phyloP scores from a whole-genome alignment of 2,113 vertebrate genomes.

The Hemiprocne comata region DNA sequence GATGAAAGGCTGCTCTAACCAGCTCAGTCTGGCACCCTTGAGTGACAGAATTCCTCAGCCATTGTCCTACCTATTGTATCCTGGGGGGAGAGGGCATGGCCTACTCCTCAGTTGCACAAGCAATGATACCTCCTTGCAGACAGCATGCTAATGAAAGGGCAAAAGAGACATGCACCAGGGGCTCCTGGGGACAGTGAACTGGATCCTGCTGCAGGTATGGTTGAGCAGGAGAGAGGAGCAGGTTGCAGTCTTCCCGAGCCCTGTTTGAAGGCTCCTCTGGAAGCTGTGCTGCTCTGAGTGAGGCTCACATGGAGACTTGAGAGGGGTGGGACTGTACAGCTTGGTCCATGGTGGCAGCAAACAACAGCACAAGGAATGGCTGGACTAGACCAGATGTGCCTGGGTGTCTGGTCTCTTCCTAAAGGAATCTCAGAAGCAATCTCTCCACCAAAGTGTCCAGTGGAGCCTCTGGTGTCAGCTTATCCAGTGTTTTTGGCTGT shows the following conservation, averaged over 20 bases:
- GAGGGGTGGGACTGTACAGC: neutral
- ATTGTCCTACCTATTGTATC: neutral
- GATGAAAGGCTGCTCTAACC: neutral
- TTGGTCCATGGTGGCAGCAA: neutral
- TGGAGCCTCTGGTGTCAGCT: neutral
- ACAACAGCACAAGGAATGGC: neutral
- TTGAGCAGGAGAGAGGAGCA: neutral
- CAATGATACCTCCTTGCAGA: no score
- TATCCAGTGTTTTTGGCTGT: neutral
- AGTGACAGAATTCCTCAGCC: neutral
- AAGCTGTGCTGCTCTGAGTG: neutral
- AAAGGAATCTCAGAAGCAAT: neutral
- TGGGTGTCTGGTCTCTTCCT: neutral
- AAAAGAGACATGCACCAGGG: neutral
- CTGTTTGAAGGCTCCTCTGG: neutral
- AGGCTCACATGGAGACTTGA: neutral
- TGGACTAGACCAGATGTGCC: neutral
- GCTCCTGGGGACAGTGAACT: neutral
- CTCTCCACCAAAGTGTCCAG: neutral
- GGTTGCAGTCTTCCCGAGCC: neutral
- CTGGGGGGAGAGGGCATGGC: rapidly evolving
- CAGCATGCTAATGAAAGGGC: neutral
- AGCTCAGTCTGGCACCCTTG: neutral
- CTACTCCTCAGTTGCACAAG: neutral
- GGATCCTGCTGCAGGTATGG: rapidly evolving